These are phyloP conservation scores for Takifugu ocellatus DNA, from an alignment of 2,797 vertebrate species.

Conservation along the genomic window DNA sequence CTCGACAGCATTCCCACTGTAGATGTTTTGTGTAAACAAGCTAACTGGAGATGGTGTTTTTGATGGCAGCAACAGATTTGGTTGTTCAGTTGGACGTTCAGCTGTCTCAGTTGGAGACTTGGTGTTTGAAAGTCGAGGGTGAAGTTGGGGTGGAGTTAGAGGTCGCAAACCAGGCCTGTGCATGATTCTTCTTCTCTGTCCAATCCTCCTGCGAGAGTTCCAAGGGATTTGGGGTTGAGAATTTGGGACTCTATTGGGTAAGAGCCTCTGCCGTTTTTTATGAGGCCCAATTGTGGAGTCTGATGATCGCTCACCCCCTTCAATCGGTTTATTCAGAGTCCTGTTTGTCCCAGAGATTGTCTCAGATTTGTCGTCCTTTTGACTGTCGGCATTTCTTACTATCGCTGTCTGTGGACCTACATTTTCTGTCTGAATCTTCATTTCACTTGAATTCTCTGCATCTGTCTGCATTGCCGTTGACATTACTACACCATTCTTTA, in stretches of 20 bases:
- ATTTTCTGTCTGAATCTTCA: constrained; percentile 20
- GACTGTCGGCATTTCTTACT: constrained; percentile 16
- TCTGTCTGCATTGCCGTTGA: constrained; percentile 32
- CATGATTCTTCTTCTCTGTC: constrained; percentile 57
- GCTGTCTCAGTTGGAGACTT: constrained; percentile 26
- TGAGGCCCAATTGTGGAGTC: constrained; percentile 28
- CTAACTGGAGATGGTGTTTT: constrained; percentile 25
- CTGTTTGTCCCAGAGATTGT: constrained; percentile 39
- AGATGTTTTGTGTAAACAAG: constrained; percentile 9
- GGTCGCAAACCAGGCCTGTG: constrained; percentile 48
- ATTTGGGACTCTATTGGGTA: constrained; percentile 49
- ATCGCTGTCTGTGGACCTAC: constrained; percentile 18
- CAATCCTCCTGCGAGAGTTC: constrained; percentile 59
- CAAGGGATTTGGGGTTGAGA: constrained; percentile 51
- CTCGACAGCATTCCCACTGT: constrained; percentile 8
- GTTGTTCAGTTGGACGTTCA: constrained; percentile 23
- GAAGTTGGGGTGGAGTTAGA: constrained; percentile 36
- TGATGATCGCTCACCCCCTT: constrained; percentile 15
- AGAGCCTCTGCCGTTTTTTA: constrained; percentile 26
- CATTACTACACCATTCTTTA: constrained; percentile 8
- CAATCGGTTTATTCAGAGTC: constrained; percentile 31
- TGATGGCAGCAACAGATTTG: constrained; percentile 12
- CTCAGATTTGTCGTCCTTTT: constrained; percentile 30
- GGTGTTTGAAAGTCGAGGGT: constrained; percentile 27
- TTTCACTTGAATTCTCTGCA: constrained; percentile 3